Evolutionary conservation across 2,888 invertebrate genomes (phyloP).

Genomic region (Agrypnus murinus): DNA sequence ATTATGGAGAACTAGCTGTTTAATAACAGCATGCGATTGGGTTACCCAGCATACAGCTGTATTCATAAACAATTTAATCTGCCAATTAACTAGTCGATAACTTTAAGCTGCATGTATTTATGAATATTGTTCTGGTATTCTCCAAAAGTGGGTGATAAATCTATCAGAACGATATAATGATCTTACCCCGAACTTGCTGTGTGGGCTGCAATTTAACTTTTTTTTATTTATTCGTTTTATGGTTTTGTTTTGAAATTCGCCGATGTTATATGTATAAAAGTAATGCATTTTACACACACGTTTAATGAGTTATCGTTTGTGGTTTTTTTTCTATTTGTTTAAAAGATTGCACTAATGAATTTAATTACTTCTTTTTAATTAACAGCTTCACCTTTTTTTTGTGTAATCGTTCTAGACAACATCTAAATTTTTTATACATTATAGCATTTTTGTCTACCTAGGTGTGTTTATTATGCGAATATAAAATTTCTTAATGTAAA

Average conservation of each 20-base stretch:
- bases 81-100: constrained; percentile 66
- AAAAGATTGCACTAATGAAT: constrained; percentile 13
- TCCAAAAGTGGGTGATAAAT: constrained; percentile 62
- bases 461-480: constrained; percentile 5
- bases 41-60: constrained; percentile 64
- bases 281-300: too few relatives aligned
- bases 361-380: constrained; percentile 23
- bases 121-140: constrained; percentile 61
- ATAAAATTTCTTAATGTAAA: constrained; percentile 10
- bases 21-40: constrained; percentile 60
- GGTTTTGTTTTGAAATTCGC: constrained; percentile 43
- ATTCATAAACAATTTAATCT: constrained; percentile 67
- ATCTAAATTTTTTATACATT: constrained; percentile 7
- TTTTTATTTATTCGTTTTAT: constrained; percentile 54
- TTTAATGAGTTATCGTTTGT: constrained; percentile 12
- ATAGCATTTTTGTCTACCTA: neutral
- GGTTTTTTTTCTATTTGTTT: neutral
- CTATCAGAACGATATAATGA: constrained; percentile 61
- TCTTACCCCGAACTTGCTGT: constrained; percentile 55
- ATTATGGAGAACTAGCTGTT: constrained; percentile 45
- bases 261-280: too few relatives aligned
- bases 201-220: constrained; percentile 54
- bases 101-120: constrained; percentile 63
- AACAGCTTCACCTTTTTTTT: neutral
- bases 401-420: neutral